Base-by-base conservation (phyloP, 2,113 vertebrate species). In the Asarcornis scutulata region DNA sequence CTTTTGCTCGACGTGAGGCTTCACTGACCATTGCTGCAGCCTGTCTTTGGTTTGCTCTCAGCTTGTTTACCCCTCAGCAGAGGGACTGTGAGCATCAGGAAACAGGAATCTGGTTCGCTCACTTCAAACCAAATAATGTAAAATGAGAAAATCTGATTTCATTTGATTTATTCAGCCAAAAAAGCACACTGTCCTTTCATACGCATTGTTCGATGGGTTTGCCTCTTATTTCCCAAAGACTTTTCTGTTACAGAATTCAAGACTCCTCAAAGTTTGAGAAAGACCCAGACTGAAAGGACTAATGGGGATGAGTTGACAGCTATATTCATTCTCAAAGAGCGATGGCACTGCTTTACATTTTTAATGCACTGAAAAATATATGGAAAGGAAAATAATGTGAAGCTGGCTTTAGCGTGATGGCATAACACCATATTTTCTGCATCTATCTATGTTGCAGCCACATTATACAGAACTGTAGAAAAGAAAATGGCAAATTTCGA, bases 311-410 rank as follows among this genome's bases (percentile, higher is more conserved):
- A 93, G 62, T 17, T 86, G 93, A 91, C 80, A 93, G 83, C 83
- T 92, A 86, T 32, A 82, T 46, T 66, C 77, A 29, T 62, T 93
- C 91, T 18, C 7, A 3, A 78, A 76, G 83, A 93, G 83, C 46
- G 66, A 91, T 89, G 93, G 89, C 69, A 82, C 76, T 48, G 18
- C 38, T 94, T 91, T 69, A 93, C 96, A 93, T 93, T 94, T 94
- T 94, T 86, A 92, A 93, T 75, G 77, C 77, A 53, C 62, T 73
- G 83, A 64, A 95, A 95, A 95, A 64, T 95, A 94, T 92, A 94
- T 66, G 88, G 86, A 84, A 94, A 83, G 88, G 86, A 96, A 86
- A 97, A 88, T 81, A 94, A 96, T 44, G 85, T 62, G 88, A 90
- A 93, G 78, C 83, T 90, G 86, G 88, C 92, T 94, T 96, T 94